Evolutionary conservation across 2,113 vertebrate genomes (phyloP), one percentile per base, ranked within the genome.

Genomic region (Passer montanus): DNA sequence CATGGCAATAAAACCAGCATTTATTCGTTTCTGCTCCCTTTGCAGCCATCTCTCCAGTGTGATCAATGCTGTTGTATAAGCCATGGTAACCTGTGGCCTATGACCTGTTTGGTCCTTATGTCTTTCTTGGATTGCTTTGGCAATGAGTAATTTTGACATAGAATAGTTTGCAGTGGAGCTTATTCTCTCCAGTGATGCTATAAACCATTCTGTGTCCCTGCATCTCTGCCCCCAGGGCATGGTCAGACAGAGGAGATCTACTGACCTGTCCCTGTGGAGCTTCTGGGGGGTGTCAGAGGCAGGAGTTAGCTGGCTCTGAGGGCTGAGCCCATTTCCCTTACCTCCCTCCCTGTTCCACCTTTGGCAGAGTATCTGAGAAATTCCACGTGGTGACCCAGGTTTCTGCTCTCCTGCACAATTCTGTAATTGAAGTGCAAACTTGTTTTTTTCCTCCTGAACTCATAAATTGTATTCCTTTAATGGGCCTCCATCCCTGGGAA

Each of bases 341-440:
- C 15, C 20, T 72, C 22, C 30, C 24, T 89, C 49, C 37, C 14
- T 22, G 3, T 58, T 69, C 31, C 15, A 37, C 60, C 23, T 77
- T 75, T 84, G 83, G 80, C 76, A 89, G 52, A 92, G 3, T 41
- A 62, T 84, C 74, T 49, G n/a, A 84, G 58, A 53, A 84, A 56
- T 13, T 83, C 41, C 26, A 23, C 0, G 1, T 46, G 39, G 26
- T 46, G 24, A 59, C 22, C 64, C 47, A 41, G 33, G 75, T 88
- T 92, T 88, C 79, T 90, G 68, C 63, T 88, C 17, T 77, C 72
- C 82, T 80, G 55, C 67, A 26, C 90, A 43, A 8, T 76, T 77
- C 50, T 83, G 49, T 94, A 93, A 83, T 41, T 84, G 47, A 90
- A 94, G 59, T 7, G 4, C 28, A 63, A 86, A 67, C 47, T 87